Evolutionary conservation across 2,113 vertebrate genomes (phyloP), one percentile per base, ranked within the genome.

Genomic region (Euleptes europaea): DNA sequence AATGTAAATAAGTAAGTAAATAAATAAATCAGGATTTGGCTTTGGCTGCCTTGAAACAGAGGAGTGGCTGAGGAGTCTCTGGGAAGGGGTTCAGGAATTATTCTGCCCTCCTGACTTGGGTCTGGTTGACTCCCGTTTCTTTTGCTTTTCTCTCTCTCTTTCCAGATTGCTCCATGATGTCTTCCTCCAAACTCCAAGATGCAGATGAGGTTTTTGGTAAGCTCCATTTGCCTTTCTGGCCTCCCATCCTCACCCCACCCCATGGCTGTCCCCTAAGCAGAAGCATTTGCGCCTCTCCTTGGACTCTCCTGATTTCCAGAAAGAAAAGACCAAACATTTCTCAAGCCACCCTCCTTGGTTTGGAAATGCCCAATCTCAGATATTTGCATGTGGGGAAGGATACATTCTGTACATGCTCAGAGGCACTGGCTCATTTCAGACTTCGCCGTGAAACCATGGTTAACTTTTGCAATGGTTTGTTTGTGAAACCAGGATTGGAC

Each of bases 121-220:
- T 33, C 5, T 17, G 6, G 13, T 13, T 44, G n/a, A 28, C 40
- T 31, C 13, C n/a, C n/a, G 3, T 78, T 78, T n/a, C 23, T 31
- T 40, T 57, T 21, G 26, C 42, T 4, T 35, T 51, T 17, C 9
- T 47, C 60, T 38, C 19, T 38, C n/a, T 44, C 49, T 31, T 60
- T 78, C 82, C 86, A 94, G 92, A 88, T 8, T 71, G 80, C 47
- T 82, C 82, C 87, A 84, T 80, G 80, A 94, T 94, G 92, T 93
- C 93, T 17, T 89, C 89, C 85, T 92, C 90, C 88, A 93, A 89
- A 40, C 89, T 91, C 72, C 93, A 90, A 87, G 93, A 94, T 11
- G 1, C 5, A 1, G 93, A 92, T 1, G 93, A 92, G 67, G 90
- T 93, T 86, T 91, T 90, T 0, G 91, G 91, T 94, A 91, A 90